phyloP scores from a whole-genome alignment of 2,113 vertebrate genomes.

The Nansenia antarctica region DNA sequence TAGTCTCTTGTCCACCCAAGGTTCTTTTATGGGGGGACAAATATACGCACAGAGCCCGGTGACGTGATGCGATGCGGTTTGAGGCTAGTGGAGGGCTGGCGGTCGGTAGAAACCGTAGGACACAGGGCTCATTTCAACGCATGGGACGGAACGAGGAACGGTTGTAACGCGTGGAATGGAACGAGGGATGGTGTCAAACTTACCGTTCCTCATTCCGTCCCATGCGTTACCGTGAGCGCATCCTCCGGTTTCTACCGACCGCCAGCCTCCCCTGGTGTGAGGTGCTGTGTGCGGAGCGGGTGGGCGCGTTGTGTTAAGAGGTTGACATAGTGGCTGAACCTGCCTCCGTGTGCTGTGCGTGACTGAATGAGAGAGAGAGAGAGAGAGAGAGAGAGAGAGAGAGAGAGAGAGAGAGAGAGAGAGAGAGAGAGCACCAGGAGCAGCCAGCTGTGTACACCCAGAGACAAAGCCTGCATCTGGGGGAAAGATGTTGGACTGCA shows the following conservation, averaged over 20 bases:
- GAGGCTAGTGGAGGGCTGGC: no score
- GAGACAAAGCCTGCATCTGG: slow-evolving; percentile 35
- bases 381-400: no score
- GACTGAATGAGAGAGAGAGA: background rate
- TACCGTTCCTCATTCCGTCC: no score
- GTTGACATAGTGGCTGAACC: background rate
- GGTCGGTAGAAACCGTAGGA: no score
- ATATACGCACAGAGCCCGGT: slow-evolving; percentile 21
- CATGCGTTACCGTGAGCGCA: no score
- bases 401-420: background rate
- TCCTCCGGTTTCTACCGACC: no score
- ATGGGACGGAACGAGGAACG: no score
- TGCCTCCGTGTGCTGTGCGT: background rate
- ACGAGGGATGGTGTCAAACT: no score
- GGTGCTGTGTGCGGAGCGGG: background rate
- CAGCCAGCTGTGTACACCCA: slow-evolving; percentile 48
- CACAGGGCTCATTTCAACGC: no score
- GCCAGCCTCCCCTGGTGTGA: no score
- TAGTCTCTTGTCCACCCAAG: slow-evolving; percentile 22
- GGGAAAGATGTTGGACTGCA: slow-evolving; percentile 10
- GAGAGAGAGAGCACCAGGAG: slow-evolving; percentile 25
- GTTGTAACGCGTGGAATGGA: no score
- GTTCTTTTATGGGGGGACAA: slow-evolving; percentile 25
- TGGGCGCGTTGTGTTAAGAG: background rate
- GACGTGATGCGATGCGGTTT: no score